These are phyloP conservation scores for Subacronicta megacephala DNA, from an alignment of 2,888 invertebrate genomes.

Conservation along the genomic window DNA sequence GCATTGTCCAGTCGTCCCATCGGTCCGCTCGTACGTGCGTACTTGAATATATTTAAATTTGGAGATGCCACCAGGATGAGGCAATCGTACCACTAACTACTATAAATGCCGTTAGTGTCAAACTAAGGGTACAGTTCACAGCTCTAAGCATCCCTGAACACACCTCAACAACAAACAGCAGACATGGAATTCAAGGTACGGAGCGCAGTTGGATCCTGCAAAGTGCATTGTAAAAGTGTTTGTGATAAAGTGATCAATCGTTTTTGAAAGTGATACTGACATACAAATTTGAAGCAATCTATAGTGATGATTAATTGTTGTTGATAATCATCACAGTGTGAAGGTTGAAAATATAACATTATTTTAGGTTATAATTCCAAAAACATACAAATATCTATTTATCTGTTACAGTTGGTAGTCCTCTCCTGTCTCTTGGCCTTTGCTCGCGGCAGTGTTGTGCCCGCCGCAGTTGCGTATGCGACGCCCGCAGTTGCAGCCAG, in stretches of 20 bases:
- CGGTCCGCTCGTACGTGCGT: conserved; percentile 85
- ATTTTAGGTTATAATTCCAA: no score
- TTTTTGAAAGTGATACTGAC: conserved; percentile 29
- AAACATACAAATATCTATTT: conserved; percentile 14
- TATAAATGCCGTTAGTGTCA: conserved; percentile 82
- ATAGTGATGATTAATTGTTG: background rate
- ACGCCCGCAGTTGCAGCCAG: conserved; percentile 60
- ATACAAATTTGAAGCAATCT: background rate
- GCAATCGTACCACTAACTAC: conserved; percentile 78
- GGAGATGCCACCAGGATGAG: conserved; percentile 87
- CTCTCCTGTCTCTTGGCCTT: conserved; percentile 80
- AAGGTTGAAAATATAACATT: background rate
- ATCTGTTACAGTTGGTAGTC: conserved; percentile 77
- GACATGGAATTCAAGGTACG: conserved; percentile 87
- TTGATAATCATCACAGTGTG: background rate
- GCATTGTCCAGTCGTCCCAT: conserved; percentile 85
- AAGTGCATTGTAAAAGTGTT: conserved; percentile 65
- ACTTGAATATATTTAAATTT: conserved; percentile 90
- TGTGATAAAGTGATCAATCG: conserved; percentile 51
- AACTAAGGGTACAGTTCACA: conserved; percentile 83
- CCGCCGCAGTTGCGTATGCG: conserved; percentile 70
- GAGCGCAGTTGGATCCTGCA: conserved; percentile 65
- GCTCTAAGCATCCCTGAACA: conserved; percentile 80
- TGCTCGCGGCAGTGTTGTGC: conserved; percentile 75
- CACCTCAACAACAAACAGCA: conserved; percentile 69